Conservation (phyloP, 2,797 vertebrate genomes). For the Scarus forsteni region DNA sequence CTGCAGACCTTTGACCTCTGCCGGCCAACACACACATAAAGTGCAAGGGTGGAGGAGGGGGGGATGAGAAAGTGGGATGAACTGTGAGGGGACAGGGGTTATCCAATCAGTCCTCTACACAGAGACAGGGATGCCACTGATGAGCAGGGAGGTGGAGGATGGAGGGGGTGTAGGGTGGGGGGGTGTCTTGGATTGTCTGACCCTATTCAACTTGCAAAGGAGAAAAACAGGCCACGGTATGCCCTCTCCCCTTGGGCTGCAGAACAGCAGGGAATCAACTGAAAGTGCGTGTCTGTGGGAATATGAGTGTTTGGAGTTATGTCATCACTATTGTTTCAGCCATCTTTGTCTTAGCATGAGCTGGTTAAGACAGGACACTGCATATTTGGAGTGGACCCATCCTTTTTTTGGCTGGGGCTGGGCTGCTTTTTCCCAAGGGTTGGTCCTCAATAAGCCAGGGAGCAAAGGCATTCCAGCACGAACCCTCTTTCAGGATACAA, state of each 20-base stretch:
- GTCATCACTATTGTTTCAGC: slow-evolving; percentile 49
- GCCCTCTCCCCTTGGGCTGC: slow-evolving; percentile 49
- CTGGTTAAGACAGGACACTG: neutral
- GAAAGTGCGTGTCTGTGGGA: slow-evolving; percentile 54
- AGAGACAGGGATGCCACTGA: slow-evolving; percentile 47
- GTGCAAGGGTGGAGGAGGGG: slow-evolving; percentile 3
- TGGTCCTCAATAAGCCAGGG: slow-evolving; percentile 32
- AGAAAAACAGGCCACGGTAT: slow-evolving; percentile 78
- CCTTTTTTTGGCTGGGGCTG: slow-evolving; percentile 11
- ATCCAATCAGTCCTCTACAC: slow-evolving; percentile 57
- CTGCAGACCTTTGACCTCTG: slow-evolving; percentile 58
- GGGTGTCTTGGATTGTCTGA: slow-evolving; percentile 59
- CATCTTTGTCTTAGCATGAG: slow-evolving; percentile 15
- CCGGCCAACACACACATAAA: slow-evolving; percentile 39
- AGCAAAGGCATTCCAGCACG: slow-evolving; percentile 46
- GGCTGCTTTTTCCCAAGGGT: slow-evolving; percentile 11
- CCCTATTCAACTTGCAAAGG: slow-evolving; percentile 68
- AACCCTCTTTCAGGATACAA: slow-evolving; percentile 38
- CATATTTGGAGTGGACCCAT: slow-evolving; percentile 12
- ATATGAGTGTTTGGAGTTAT: slow-evolving; percentile 10
- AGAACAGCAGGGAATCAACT: slow-evolving; percentile 73
- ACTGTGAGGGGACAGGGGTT: slow-evolving; percentile 52
- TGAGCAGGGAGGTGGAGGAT: slow-evolving; percentile 19
- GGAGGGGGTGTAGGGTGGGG: slow-evolving; percentile 6
- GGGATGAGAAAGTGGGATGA: slow-evolving; percentile 36